Base-by-base conservation (phyloP, 2,113 vertebrate species). In the Oryzias woworae region DNA sequence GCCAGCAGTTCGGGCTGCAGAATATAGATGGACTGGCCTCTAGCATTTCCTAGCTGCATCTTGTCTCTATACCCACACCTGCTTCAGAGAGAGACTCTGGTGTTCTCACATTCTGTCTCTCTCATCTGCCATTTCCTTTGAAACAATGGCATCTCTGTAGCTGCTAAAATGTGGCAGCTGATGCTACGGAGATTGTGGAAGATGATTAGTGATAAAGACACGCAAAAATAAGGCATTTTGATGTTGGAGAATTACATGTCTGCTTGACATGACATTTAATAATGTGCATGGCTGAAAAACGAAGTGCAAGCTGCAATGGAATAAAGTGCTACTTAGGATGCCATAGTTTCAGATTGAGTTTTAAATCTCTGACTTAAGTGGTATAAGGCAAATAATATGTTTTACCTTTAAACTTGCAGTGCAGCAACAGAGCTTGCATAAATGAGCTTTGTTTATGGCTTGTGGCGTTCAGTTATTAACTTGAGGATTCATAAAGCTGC, bases 21-120 rank as follows among this genome's bases (percentile, higher is more conserved):
- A 79, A 64, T 83, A 73, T 71, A 83, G 77, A 87, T 82, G 59
- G 75, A 83, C 50, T 13, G 46, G 52, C 73, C 69, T 78, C 73
- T 23, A 74, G 59, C 59, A 58, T 77, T 87, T 87, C 75, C 80
- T 75, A 66, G 36, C 68, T 64, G 62, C 73, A 73, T 83, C 80
- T 73, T 66, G 63, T 82, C 67, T 77, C 62, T 77, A 10, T 12
- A 67, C 67, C 66, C 71, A 81, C 82, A 84, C 82, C 86, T 86
- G 84, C 61, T 75, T 78, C 22, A 26, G 54, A 71, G 65, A 44
- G 46, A 71, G 67, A 80, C 77, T 51, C 43, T 14, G 24, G 56
- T 53, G 59, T 52, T 45, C 62, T 75, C 72, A 71, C 79, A 73
- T 75, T 82, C 83, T 84, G 79, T 76, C 77, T 58, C 77, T 65